phyloP scores from a whole-genome alignment of 2,797 vertebrate genomes.

The Apogon talboti region DNA sequence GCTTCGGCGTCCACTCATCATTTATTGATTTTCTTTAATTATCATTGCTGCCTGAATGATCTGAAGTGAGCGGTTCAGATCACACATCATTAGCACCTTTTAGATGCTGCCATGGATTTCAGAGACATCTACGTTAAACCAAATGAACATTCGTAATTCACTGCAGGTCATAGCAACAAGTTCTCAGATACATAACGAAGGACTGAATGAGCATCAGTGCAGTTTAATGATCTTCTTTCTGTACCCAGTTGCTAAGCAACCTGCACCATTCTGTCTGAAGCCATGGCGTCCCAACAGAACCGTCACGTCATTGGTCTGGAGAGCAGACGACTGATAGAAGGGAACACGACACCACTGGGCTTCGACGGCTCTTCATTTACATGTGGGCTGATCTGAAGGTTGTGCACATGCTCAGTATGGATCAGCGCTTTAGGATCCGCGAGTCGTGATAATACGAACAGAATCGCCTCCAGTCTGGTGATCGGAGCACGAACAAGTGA shows the following conservation, averaged over 20 bases:
- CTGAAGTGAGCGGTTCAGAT: neutral
- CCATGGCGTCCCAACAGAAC: slow-evolving; percentile 72
- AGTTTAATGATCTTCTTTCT: slow-evolving; percentile 80
- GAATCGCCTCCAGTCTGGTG: slow-evolving; percentile 9
- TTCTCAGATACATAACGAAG: slow-evolving; percentile 61
- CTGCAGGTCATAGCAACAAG: slow-evolving; percentile 58
- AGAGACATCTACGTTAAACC: slow-evolving; percentile 1
- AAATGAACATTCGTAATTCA: slow-evolving; percentile 26
- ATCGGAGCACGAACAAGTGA: slow-evolving; percentile 15
- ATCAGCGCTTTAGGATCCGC: slow-evolving; percentile 2
- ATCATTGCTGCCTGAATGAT: neutral
- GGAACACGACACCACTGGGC: slow-evolving; percentile 19
- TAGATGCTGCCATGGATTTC: slow-evolving; percentile 3
- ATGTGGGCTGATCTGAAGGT: neutral
- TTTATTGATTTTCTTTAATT: slow-evolving; percentile 1
- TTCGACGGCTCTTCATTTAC: slow-evolving; percentile 11
- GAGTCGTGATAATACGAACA: slow-evolving; percentile 24
- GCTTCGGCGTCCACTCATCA: neutral
- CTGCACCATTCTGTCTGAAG: slow-evolving; percentile 68
- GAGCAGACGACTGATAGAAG: slow-evolving; percentile 53
- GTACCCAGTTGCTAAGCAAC: slow-evolving; percentile 86
- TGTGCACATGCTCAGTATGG: neutral
- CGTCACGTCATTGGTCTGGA: slow-evolving; percentile 64
- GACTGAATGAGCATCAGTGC: slow-evolving; percentile 71
- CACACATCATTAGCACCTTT: neutral